Conservation (phyloP, 2,888 invertebrate genomes). For the Ochropacha duplaris region DNA sequence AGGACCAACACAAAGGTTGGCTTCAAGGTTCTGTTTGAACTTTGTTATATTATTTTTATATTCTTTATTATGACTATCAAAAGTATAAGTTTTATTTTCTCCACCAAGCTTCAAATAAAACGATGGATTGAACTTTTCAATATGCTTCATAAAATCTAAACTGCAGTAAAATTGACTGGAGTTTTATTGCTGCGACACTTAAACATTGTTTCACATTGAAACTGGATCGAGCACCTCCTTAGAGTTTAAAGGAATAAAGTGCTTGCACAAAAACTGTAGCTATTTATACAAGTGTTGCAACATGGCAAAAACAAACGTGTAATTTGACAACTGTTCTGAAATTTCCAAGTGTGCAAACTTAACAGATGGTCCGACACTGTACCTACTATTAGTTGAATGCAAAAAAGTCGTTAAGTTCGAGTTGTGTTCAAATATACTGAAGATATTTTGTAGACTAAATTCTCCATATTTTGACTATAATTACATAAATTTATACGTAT, state of each 20-base stretch:
- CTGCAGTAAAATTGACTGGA: not conserved
- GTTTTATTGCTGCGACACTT: not conserved
- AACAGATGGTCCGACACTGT: constrained; percentile 3
- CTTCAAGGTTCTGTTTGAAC: not conserved
- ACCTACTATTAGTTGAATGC: not conserved
- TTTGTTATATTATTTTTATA: not conserved
- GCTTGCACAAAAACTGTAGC: not conserved
- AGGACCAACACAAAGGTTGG: not conserved
- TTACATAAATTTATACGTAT: not conserved
- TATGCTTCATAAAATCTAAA: not conserved
- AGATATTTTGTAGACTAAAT: not conserved
- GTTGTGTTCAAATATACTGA: not conserved
- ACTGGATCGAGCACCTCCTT: not conserved
- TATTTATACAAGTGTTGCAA: constrained; percentile 3
- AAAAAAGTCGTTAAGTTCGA: not conserved
- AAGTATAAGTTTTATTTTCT: not conserved
- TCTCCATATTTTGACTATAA: not conserved
- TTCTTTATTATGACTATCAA: not conserved
- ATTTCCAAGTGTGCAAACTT: constrained; percentile 3
- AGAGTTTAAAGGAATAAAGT: not conserved
- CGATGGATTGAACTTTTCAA: not conserved
- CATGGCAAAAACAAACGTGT: constrained; percentile 1
- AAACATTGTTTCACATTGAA: not conserved
- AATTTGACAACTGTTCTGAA: constrained; percentile 9
- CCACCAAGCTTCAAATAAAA: not conserved